phyloP scores from a whole-genome alignment of 2,888 invertebrate genomes.

The Drepana falcataria region DNA sequence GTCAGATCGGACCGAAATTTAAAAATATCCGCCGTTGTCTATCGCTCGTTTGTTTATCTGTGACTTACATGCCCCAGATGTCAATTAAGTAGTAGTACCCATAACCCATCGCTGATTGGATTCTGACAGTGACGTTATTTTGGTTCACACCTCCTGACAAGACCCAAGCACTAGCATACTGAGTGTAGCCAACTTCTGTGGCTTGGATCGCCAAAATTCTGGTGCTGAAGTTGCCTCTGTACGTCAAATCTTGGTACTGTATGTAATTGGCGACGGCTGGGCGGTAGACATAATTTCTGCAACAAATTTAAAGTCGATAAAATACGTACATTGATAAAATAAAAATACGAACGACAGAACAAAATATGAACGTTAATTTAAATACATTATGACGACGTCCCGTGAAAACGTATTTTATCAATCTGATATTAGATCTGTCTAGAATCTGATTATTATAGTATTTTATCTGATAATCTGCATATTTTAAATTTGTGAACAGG shows the following conservation, averaged over 20 bases:
- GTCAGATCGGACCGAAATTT: too few species aligned
- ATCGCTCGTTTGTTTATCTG: background rate
- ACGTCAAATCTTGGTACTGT: slow-evolving; percentile 51
- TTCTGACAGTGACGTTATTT: slow-evolving; percentile 44
- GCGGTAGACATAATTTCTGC: slow-evolving; percentile 36
- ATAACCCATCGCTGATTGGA: slow-evolving; percentile 42
- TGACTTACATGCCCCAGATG: slow-evolving; percentile 48
- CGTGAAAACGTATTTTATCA: too few species aligned
- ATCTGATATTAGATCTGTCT: too few species aligned
- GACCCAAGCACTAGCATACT: slow-evolving; percentile 42
- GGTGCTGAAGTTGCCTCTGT: slow-evolving; percentile 41
- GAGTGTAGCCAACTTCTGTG: slow-evolving; percentile 44
- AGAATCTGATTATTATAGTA: too few species aligned
- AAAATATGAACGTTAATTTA: too few species aligned
- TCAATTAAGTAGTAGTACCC: slow-evolving; percentile 55
- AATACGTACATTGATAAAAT: too few species aligned
- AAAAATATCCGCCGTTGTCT: too few species aligned
- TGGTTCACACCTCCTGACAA: slow-evolving; percentile 36
- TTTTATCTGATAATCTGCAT: too few species aligned
- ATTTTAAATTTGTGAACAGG: too few species aligned
- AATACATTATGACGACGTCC: too few species aligned
- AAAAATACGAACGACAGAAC: too few species aligned
- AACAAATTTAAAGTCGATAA: slow-evolving; percentile 8
- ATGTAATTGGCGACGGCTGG: slow-evolving; percentile 32
- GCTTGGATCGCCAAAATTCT: slow-evolving; percentile 45